Conservation (phyloP, 2,888 invertebrate genomes). For the Luffia ferchaultella region DNA sequence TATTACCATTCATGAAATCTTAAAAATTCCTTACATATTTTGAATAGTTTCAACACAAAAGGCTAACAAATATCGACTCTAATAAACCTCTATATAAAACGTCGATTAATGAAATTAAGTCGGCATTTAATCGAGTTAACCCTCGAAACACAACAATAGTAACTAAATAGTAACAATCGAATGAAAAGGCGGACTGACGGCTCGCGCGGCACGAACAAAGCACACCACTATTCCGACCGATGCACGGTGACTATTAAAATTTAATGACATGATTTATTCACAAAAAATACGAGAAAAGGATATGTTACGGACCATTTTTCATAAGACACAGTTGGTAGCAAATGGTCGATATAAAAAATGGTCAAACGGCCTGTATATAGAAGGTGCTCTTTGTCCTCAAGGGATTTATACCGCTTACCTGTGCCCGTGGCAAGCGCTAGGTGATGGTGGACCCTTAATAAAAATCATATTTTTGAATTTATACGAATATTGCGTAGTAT, state of each 20-base stretch:
- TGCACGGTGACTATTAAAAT: slow-evolving; percentile 62
- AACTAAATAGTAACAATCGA: slow-evolving; percentile 60
- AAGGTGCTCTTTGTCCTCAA: slow-evolving; percentile 59
- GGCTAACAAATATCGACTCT: not conserved
- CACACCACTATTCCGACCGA: slow-evolving; percentile 54
- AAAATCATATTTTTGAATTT: slow-evolving; percentile 60
- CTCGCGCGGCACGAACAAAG: slow-evolving; percentile 25
- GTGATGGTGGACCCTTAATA: no score
- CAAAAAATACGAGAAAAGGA: slow-evolving; percentile 59
- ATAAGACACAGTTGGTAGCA: slow-evolving; percentile 67
- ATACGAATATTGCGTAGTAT: slow-evolving; percentile 47
- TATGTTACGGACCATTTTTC: slow-evolving; percentile 65
- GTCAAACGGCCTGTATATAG: slow-evolving; percentile 48
- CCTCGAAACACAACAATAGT: slow-evolving; percentile 50
- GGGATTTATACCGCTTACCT: slow-evolving; percentile 58
- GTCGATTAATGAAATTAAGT: slow-evolving; percentile 66
- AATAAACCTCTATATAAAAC: slow-evolving; percentile 22
- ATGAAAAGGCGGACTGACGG: slow-evolving; percentile 26
- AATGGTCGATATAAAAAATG: slow-evolving; percentile 63
- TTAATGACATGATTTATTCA: slow-evolving; percentile 66
- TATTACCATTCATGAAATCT: no score
- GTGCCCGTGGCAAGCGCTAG: slow-evolving; percentile 20
- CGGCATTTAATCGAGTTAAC: slow-evolving; percentile 59
- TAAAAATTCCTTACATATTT: not conserved
- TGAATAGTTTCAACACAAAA: not conserved